Evolutionary conservation across 2,888 invertebrate species (phyloP), one percentile per base, ranked within the genome.

Genomic region (Tiphia femorata): DNA sequence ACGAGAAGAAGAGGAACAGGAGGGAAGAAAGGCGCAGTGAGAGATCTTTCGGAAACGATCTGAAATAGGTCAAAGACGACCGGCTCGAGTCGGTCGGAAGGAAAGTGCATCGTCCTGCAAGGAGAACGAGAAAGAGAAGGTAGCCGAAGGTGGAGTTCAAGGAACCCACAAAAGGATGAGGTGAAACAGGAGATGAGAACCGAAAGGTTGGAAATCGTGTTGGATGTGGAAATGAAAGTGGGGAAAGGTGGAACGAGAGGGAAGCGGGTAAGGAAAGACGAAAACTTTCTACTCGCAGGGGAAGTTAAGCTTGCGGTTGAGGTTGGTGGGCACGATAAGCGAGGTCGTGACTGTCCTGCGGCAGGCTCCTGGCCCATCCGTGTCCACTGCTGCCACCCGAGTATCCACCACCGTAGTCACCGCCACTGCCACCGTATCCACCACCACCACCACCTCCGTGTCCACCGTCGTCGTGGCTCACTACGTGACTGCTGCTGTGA

Each of bases 241-340:
- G 48, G 54, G 35, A 55, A 40, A 43, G 30, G 14, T n/a, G n/a
- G n/a, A 19, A 27, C 20, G 27, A 21, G 29, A 41, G 8, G 44
- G 17, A 33, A 33, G 43, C 7, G 12, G 19, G 8, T 23, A 27
- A 40, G 19, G 19, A 29, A 40, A n/a, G 49, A 43, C 16, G 56
- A 55, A 48, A 47, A 64, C 27, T 65, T 70, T 68, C 65, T 64
- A 68, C 49, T 61, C 48, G 38, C 53, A 8, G 25, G 25, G 5
- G n/a, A 55, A 55, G 54, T 71, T 80, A 73, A 56, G 73, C 62
- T 63, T 78, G 72, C 74, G 84, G 84, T 73, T 86, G 86, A 66
- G 91, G 89, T 83, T 89, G 89, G 84, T 94, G 93, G 67, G 89
- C 92, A 67, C 89, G 88, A 85, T 93, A 94, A 62, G 94, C 94